Evolutionary conservation across 2,113 vertebrate genomes (phyloP).

Genomic region (Rousettus leschenaultii): DNA sequence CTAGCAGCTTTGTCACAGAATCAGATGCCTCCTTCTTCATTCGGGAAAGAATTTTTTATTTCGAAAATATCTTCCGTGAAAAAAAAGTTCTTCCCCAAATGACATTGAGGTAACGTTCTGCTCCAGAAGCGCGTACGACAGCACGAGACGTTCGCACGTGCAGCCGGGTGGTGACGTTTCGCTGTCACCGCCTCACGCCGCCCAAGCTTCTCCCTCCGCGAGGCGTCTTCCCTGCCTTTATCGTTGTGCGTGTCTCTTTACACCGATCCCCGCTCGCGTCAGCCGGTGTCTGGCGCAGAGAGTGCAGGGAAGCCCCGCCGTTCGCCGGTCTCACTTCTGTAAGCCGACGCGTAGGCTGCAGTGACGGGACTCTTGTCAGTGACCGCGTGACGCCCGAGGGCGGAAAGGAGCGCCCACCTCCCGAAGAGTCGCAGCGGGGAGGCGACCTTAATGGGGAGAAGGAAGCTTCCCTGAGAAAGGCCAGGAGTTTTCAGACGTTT

Average conservation of each 20-base stretch:
- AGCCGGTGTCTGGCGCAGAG: not conserved
- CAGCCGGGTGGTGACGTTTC: not conserved
- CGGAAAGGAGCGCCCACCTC: not conserved
- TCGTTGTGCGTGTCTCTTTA: not conserved
- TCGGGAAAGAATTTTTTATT: not conserved
- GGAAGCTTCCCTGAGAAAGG: not conserved
- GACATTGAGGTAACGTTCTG: not conserved
- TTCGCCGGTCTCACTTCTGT: not conserved
- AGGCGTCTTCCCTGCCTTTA: not conserved
- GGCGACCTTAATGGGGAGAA: not conserved
- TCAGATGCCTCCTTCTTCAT: not conserved
- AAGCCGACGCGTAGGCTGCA: not conserved
- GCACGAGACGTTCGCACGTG: not conserved
- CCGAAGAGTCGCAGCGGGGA: not conserved
- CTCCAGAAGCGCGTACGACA: not conserved
- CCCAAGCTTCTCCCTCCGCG: not conserved
- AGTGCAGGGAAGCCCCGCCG: not conserved
- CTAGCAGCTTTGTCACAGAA: not conserved
- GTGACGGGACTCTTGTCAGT: not conserved
- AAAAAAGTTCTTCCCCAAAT: slow-evolving; percentile 11
- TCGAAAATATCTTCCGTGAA: not conserved
- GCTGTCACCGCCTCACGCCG: not conserved
- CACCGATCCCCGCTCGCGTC: not conserved
- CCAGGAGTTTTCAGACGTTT: not conserved
- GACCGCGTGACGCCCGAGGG: not conserved